Evolutionary conservation across 2,797 vertebrate species (phyloP), one percentile per base, ranked within the genome.

Genomic region (Crocidura indochinensis): DNA sequence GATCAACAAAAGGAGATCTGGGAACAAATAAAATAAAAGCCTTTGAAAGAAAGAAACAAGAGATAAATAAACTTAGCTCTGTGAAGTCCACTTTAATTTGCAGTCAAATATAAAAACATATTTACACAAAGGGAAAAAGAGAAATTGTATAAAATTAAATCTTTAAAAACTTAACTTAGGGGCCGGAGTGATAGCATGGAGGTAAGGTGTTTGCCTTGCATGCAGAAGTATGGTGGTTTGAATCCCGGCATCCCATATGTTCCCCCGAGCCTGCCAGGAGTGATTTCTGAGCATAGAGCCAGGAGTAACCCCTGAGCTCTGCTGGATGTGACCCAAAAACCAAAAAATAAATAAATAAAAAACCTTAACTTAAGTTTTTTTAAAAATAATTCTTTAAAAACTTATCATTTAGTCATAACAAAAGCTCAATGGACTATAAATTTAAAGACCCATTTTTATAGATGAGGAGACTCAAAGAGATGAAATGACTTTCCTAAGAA

Each of bases 91-190:
- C 29, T 84, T 83, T 14, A 89, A 46, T 91, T 79, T 77, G 76
- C 51, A 60, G 29, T 89, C 65, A 87, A 75, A 29, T 80, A 77
- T 72, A 74, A 90, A 92, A 85, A 83, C 10, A 72, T 46, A 86
- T 47, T 24, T 82, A 78, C 69, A 62, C 12, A 75, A 31, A 26
- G 47, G 76, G 10, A 56, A 65, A 72, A 88, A 65, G 51, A 17
- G 31, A 82, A 73, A 56, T 84, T 53, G 73, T 17, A 26, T 38
- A 73, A 12, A 56, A 8, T 60, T 29, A 88, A 10, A 53, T 69
- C 64, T 93, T 81, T 76, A 24, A 60, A 60, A 60, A 60, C 56
- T 19, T 22, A 10, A 51, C 14, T 51, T 51, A 51, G 51, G 51
- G 51, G 3, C 51, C 51, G 14, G 51, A 51, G 51, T 2, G 51